Evolutionary conservation across 2,888 invertebrate species (phyloP).

Genomic region (Campopleginae sp.): DNA sequence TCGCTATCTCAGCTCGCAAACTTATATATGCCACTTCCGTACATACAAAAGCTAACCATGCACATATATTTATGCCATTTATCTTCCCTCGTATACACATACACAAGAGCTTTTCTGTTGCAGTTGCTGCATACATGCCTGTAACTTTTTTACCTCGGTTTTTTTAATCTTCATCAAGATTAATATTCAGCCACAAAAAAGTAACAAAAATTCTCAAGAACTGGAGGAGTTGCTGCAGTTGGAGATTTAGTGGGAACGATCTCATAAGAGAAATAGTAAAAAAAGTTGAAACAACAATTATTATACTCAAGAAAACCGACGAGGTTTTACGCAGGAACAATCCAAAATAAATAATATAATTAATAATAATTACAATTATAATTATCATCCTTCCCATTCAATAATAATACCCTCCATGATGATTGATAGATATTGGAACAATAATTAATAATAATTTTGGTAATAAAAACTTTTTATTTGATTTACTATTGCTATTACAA

Average conservation of each 20-base stretch:
- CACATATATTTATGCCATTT: constrained; percentile 2
- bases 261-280: neutral
- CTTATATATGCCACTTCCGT: neutral
- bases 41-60: neutral
- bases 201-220: neutral
- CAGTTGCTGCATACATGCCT: neutral
- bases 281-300: neutral
- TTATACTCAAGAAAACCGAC: too few relatives aligned
- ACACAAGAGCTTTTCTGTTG: neutral
- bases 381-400: too few relatives aligned
- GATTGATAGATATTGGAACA: too few relatives aligned
- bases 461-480: too few relatives aligned
- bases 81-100: neutral
- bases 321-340: too few relatives aligned
- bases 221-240: neutral
- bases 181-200: neutral
- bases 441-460: too few relatives aligned
- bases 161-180: neutral
- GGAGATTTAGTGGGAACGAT: neutral
- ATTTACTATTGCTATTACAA: too few relatives aligned
- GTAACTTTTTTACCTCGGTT: neutral
- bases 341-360: too few relatives aligned
- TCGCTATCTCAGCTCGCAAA: constrained; percentile 10
- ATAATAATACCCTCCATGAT: too few relatives aligned
- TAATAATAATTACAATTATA: too few relatives aligned